Base-by-base conservation (phyloP, 1,140 invertebrate species). In the Sminthurinus signatus region DNA sequence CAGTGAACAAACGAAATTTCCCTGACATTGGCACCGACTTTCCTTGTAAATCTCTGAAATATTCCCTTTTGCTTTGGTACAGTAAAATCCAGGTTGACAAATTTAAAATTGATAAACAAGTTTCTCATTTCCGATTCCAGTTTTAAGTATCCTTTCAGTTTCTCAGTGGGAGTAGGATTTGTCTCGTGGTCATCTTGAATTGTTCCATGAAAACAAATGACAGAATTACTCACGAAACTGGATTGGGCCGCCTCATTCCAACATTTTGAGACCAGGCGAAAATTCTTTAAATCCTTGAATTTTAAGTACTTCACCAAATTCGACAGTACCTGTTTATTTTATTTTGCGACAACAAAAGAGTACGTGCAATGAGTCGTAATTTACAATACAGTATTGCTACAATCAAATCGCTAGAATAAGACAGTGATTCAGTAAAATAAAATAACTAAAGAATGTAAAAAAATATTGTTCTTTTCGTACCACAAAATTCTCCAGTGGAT, bases 81-180 rank as follows among this genome's bases (percentile, higher is more conserved):
- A 17, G 5, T 2, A 4, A 52, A 28, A 29, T 25, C 23, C 2
- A 52, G 2, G 12, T 29, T 23, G 8, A 52, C 10, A 28, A 52
- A 52, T 29, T 52, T 52, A 28, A 52, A 52, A 23, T 27, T 52
- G 23, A 29, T 28, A 28, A 52, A 52, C 12, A 27, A n/a, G n/a
- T n/a, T n/a, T n/a, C n/a, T n/a, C n/a, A n/a, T n/a, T n/a, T n/a
- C n/a, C n/a, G n/a, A n/a, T n/a, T n/a, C n/a, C n/a, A n/a, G n/a
- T n/a, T n/a, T n/a, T n/a, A n/a, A n/a, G n/a, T n/a, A n/a, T n/a
- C n/a, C 23, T 8, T 14, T 15, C 3, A 52, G 10, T 27, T 52
- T 29, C 12, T 52, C 50, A 14, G 25, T 25, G 50, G 27, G 50
- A 52, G 10, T 27, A 14, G 14, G 19, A 15, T 15, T 52, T 17